Percentiles rank a stretch among this genome's conserved stretches.
phyloP scores from a whole-genome alignment of 2,797 vertebrate species.

The Spizella passerina region DNA sequence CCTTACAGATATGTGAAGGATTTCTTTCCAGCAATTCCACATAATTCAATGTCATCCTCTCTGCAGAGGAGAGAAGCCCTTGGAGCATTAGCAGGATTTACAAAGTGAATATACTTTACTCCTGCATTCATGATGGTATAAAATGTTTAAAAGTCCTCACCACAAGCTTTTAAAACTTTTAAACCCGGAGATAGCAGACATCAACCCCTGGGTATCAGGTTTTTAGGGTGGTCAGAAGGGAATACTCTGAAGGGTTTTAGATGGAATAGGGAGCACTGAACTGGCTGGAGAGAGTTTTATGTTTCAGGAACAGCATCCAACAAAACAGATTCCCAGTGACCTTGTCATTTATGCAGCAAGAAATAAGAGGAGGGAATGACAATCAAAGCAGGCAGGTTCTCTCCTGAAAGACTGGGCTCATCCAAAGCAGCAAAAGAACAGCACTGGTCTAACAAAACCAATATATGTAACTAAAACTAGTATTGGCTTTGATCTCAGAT shows the following conservation, averaged over 20 bases:
- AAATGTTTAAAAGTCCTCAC: not conserved
- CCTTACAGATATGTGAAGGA: not conserved
- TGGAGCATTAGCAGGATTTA: not conserved
- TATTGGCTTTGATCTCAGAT: not conserved
- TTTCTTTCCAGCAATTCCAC: not conserved
- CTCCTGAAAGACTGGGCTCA: not conserved
- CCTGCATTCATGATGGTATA: not conserved
- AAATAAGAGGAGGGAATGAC: not conserved
- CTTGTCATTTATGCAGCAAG: not conserved
- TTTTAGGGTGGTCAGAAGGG: not conserved
- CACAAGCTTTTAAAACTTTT: not conserved
- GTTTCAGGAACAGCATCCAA: not conserved
- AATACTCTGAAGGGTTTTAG: not conserved
- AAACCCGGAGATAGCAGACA: not conserved
- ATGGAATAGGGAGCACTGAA: not conserved
- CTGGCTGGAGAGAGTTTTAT: not conserved
- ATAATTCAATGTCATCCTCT: not conserved
- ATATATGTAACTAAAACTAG: not conserved
- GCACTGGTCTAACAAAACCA: not conserved
- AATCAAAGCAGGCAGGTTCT: not conserved
- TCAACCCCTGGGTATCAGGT: not conserved
- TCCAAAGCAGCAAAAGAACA: not conserved
- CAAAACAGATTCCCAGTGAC: not conserved
- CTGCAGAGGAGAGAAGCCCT: not conserved
- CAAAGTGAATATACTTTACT: not conserved